Evolutionary conservation across 2,113 vertebrate species (phyloP).

Genomic region (Hemichromis elongatus): DNA sequence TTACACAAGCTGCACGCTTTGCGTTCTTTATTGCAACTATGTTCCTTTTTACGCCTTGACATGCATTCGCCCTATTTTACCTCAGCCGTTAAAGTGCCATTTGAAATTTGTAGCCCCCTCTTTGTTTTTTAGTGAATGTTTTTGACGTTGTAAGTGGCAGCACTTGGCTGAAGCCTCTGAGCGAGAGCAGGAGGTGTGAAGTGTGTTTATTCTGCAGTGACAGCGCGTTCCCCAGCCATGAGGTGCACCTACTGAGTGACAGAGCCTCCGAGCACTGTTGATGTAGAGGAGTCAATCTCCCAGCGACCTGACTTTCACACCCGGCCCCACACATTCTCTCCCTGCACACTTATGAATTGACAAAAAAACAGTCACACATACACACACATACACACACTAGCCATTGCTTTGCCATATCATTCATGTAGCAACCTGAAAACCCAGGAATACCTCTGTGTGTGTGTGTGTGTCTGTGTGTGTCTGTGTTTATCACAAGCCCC

Average conservation of each 20-base stretch:
- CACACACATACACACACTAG: background rate
- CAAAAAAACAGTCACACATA: background rate
- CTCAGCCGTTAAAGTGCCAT: constrained; percentile 3
- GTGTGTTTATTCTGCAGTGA: constrained; percentile 61
- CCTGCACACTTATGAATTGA: background rate
- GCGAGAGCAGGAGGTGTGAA: constrained; percentile 41
- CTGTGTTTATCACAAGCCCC: constrained; percentile 9
- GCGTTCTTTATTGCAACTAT: background rate
- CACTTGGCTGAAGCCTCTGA: background rate
- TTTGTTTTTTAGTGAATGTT: background rate
- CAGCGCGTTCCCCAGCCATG: constrained; percentile 56
- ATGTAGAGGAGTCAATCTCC: constrained; percentile 49
- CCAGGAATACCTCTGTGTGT: constrained; percentile 34
- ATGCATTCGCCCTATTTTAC: background rate
- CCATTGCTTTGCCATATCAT: constrained; percentile 14
- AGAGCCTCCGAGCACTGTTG: constrained; percentile 60
- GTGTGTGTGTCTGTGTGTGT: background rate
- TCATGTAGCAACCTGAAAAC: constrained; percentile 63
- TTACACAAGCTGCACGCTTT: background rate
- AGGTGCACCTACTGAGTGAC: constrained; percentile 67
- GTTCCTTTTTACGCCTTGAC: constrained; percentile 8
- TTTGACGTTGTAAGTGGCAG: background rate
- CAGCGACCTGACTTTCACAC: constrained; percentile 41
- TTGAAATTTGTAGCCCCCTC: background rate
- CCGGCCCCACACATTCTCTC: constrained; percentile 23